Evolutionary conservation across 1,140 invertebrate genomes (phyloP).

Genomic region (Leptonema lineaticorne): DNA sequence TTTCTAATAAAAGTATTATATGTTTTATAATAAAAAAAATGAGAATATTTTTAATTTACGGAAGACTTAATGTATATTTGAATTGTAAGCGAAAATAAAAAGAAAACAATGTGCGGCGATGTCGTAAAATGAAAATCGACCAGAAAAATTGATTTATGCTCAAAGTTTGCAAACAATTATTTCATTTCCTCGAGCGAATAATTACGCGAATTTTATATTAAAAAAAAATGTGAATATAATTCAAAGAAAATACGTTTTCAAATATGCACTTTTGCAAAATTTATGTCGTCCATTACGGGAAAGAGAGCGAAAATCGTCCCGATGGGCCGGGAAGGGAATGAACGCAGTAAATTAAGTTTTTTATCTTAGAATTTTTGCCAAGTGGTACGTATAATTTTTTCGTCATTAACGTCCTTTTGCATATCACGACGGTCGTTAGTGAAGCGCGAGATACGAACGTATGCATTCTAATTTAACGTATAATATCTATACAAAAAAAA

Average conservation of each 20-base stretch:
- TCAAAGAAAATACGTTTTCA: conserved; percentile 18
- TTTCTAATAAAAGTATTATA: too few relatives aligned
- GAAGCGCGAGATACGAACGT: too few relatives aligned
- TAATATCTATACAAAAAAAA: too few relatives aligned
- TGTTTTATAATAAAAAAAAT: too few relatives aligned
- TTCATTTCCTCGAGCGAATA: not conserved
- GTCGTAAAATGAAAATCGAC: too few relatives aligned
- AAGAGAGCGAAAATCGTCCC: conserved; percentile 26
- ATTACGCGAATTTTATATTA: conserved; percentile 14
- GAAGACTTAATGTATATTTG: too few relatives aligned
- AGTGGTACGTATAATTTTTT: conserved; percentile 33
- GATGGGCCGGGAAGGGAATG: conserved; percentile 9
- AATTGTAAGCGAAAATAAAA: too few relatives aligned
- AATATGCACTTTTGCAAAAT: conserved; percentile 33
- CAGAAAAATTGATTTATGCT: too few relatives aligned
- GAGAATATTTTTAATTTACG: too few relatives aligned
- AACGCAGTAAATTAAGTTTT: conserved; percentile 35
- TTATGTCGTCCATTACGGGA: conserved; percentile 34
- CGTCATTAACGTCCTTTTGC: conserved; percentile 31
- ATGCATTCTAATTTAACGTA: too few relatives aligned
- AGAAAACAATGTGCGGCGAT: too few relatives aligned
- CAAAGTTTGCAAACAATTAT: not conserved
- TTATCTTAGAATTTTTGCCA: conserved; percentile 29
- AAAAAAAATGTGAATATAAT: conserved; percentile 3
- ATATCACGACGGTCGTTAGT: conserved; percentile 27